Base-by-base conservation (phyloP, 2,113 vertebrate species). In the Panthera uncia region DNA sequence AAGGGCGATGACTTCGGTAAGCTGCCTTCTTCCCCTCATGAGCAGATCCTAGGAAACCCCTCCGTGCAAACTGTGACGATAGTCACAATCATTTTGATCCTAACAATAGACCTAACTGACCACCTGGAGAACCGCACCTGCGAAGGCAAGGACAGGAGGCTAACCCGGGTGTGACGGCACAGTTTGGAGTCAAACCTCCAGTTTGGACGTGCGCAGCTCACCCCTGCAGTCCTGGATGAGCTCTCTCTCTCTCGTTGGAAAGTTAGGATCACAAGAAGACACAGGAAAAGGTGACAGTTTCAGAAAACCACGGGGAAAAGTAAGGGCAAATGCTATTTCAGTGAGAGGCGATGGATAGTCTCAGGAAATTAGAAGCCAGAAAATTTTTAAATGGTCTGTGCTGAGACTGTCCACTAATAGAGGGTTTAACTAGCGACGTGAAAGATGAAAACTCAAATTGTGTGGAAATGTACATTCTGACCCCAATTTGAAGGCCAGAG, bases 161-260 rank as follows among this genome's bases (percentile, higher is more conserved):
- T 45, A 27, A n/a, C 52, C 57, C 48, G n/a, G 14, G 7, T 48
- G 15, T 33, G 25, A 23, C 6, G 48, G 27, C 50, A 4, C 18
- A 33, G 21, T 36, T 36, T 36, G 36, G 36, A 36, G 36, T 36
- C 36, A 36, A 36, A 36, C 31, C n/a, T 3, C 1, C 1, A 11
- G 52, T n/a, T 52, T 16, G 9, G 31, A 21, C 3, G 29, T 50
- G n/a, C 27, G 25, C 18, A 31, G 5, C 25, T 41, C 27, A 48
- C 3, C 7, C 12, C 3, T 14, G 7, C 11, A 15, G 41, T 48
- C 91, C 88, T 52, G 5, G n/a, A 29, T 91, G 55, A 5, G 21
- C 63, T 57, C 89, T 74, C 80, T 57, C 89, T 74, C 74, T 93
- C 52, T 52, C 33, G 12, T 87, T 82, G 61, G 55, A 95, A 86